phyloP scores from a whole-genome alignment of 2,888 invertebrate species.

The Habrosyne pyritoides region DNA sequence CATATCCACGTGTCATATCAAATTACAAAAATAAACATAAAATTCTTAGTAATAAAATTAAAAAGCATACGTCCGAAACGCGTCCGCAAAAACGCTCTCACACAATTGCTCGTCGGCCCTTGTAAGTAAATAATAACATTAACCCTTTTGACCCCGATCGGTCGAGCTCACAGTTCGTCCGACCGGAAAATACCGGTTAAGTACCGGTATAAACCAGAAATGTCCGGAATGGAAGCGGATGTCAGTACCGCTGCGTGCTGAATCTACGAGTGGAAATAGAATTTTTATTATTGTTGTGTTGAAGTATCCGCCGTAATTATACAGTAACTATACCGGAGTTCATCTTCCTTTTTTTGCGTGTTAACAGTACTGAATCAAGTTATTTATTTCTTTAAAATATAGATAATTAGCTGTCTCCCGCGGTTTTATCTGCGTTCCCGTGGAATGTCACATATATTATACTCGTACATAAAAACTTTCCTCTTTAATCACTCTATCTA shows the following conservation, averaged over 20 bases:
- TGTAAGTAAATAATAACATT: conserved; percentile 46
- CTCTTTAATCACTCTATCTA: too few species aligned
- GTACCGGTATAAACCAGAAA: conserved; percentile 52
- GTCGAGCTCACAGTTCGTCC: conserved; percentile 21
- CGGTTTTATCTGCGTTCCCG: too few species aligned
- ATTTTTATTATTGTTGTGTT: not conserved
- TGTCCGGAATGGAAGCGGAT: conserved; percentile 31
- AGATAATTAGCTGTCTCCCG: too few species aligned
- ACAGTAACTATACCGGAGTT: too few species aligned
- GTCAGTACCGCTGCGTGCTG: conserved; percentile 2
- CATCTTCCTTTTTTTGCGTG: too few species aligned
- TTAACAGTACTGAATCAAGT: too few species aligned
- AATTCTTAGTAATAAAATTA: not conserved
- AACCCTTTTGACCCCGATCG: conserved; percentile 40
- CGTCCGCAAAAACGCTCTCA: not conserved
- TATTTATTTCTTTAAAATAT: too few species aligned
- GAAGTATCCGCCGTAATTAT: not conserved
- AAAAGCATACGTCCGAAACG: not conserved
- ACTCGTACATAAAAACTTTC: too few species aligned
- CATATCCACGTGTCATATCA: not conserved
- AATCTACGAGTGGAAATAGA: not conserved
- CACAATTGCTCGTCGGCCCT: conserved; percentile 5
- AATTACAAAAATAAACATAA: not conserved
- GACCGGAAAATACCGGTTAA: conserved; percentile 54
- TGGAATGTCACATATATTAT: too few species aligned